Percentiles rank a stretch among this genome's conserved stretches.
Evolutionary conservation across 2,888 invertebrate species (phyloP).

Genomic region (Pharmacophagus antenor): DNA sequence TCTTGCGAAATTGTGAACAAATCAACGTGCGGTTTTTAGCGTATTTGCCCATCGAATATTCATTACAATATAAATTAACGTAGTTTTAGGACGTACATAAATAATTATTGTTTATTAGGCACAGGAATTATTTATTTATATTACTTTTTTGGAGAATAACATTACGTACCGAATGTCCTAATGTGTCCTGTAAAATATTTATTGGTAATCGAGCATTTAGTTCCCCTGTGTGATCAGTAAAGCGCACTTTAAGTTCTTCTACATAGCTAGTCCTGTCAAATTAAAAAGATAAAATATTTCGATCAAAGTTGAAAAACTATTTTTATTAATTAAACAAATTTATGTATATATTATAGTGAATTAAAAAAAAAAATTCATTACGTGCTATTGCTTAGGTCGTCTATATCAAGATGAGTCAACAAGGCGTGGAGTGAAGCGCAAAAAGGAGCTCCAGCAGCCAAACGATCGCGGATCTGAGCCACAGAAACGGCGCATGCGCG

Average conservation of each 20-base stretch:
- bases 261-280: slow-evolving; percentile 43
- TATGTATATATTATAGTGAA: neutral
- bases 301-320: too few relatives aligned
- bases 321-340: neutral
- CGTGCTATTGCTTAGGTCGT: slow-evolving; percentile 69
- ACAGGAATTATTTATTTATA: too few relatives aligned
- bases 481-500: slow-evolving; percentile 56
- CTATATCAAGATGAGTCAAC: slow-evolving; percentile 86
- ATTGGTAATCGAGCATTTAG: slow-evolving; percentile 81
- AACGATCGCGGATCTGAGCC: slow-evolving; percentile 57
- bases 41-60: too few relatives aligned
- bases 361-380: slow-evolving; percentile 35
- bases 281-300: neutral
- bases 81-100: too few relatives aligned
- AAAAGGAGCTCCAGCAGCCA: slow-evolving; percentile 77
- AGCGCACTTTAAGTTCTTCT: slow-evolving; percentile 82
- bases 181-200: slow-evolving; percentile 79
- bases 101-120: too few relatives aligned
- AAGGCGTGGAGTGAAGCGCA: slow-evolving; percentile 85
- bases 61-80: too few relatives aligned
- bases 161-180: slow-evolving; percentile 79
- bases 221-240: slow-evolving; percentile 87
- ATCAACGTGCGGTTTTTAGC: too few relatives aligned
- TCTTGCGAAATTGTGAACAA: too few relatives aligned
- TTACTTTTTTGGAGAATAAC: too few relatives aligned